phyloP scores from a whole-genome alignment of 1,140 invertebrate genomes.

The Drosophila bifasciata region DNA sequence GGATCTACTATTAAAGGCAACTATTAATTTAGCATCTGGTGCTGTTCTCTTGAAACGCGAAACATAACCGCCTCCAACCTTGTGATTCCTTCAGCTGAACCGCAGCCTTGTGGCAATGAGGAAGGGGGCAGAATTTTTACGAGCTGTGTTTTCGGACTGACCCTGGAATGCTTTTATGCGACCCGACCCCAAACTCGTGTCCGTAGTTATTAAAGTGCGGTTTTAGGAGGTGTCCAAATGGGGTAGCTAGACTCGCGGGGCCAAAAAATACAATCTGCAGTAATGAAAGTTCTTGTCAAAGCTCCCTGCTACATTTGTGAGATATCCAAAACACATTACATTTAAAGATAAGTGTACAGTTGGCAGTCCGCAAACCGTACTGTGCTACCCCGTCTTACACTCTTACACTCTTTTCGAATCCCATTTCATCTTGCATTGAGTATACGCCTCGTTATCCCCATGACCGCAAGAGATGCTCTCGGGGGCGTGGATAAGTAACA shows the following conservation, averaged over 20 bases:
- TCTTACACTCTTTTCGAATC: constrained; percentile 19
- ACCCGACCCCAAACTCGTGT: too few species aligned
- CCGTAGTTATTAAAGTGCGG: background rate
- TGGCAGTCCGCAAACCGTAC: background rate
- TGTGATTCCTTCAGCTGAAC: background rate
- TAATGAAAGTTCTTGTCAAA: background rate
- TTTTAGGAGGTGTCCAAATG: background rate
- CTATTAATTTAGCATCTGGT: constrained; percentile 35
- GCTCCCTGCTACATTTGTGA: background rate
- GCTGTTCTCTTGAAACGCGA: constrained; percentile 9
- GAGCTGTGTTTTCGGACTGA: constrained; percentile 32
- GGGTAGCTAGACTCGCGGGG: background rate
- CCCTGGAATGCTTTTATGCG: constrained; percentile 43
- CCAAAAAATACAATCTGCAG: background rate
- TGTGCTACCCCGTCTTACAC: constrained; percentile 2
- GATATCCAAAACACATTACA: too few species aligned
- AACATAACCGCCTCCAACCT: background rate
- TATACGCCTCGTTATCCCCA: constrained; percentile 51
- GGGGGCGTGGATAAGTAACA: constrained; percentile 14
- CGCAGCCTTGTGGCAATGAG: constrained; percentile 15
- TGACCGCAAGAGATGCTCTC: constrained; percentile 35
- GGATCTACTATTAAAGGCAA: constrained; percentile 20
- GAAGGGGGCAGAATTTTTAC: constrained; percentile 12
- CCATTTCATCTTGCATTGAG: constrained; percentile 25
- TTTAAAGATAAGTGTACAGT: background rate